Evolutionary conservation across 2,113 vertebrate genomes (phyloP).

Genomic region (Zingel zingel): DNA sequence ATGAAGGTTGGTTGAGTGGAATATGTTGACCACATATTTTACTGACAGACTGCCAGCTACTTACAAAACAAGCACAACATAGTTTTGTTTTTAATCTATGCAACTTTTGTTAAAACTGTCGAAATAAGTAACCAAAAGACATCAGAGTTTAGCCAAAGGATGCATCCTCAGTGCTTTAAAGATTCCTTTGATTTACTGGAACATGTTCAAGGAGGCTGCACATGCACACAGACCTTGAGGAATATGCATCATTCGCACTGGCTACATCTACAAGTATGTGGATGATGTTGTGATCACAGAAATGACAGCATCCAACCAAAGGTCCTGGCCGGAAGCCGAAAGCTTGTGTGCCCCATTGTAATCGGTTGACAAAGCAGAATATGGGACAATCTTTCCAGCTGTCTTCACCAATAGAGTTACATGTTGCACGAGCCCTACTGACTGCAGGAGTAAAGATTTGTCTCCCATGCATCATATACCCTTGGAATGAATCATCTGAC

Average conservation of each 20-base stretch:
- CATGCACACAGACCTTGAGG: background rate
- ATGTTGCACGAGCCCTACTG: background rate
- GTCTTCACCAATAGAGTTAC: background rate
- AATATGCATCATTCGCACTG: conserved; percentile 1
- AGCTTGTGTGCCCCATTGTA: background rate
- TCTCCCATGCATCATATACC: no score
- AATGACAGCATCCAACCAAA: background rate
- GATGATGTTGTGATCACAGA: conserved; percentile 12
- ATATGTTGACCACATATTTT: no score
- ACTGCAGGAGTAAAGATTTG: background rate
- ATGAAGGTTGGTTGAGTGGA: no score
- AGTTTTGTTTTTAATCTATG: no score
- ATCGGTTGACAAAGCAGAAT: background rate
- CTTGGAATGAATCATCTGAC: background rate
- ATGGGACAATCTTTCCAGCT: background rate
- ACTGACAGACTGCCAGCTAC: no score
- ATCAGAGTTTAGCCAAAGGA: background rate
- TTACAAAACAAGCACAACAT: no score
- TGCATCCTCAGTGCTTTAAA: background rate
- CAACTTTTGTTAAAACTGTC: no score
- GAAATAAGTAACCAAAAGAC: background rate
- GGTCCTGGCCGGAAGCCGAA: background rate
- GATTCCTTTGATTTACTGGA: background rate
- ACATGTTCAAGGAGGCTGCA: background rate
- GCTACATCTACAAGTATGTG: background rate